Evolutionary conservation across 2,888 invertebrate species (phyloP).

Genomic region (Therioaphis trifolii): DNA sequence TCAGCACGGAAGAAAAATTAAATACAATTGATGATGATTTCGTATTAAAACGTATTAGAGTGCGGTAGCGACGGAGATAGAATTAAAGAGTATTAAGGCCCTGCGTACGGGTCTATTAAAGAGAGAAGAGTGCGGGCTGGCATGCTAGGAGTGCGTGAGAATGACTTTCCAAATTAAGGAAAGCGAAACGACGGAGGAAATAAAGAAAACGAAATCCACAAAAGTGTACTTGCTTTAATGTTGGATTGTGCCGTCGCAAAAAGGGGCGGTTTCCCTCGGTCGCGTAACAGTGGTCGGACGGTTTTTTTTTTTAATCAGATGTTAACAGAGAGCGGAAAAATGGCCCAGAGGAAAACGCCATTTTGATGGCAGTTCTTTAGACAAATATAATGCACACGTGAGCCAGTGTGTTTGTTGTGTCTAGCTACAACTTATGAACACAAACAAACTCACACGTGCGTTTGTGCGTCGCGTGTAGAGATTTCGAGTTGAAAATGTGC

Average conservation of each 20-base stretch:
- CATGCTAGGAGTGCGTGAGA: not conserved
- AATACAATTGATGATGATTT: constrained; percentile 2
- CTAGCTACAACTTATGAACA: too few species aligned
- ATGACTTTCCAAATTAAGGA: constrained; percentile 1
- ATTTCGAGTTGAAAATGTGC: not conserved
- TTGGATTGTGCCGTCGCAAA: not conserved
- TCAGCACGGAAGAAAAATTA: not conserved
- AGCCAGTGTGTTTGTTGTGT: not conserved
- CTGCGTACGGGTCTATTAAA: not conserved
- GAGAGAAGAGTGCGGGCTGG: not conserved
- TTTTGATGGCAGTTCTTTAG: not conserved
- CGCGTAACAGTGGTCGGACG: not conserved
- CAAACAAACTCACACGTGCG: too few species aligned
- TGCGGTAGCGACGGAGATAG: not conserved
- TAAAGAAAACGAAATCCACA: constrained; percentile 4
- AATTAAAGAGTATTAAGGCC: constrained; percentile 7
- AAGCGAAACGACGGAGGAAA: not conserved
- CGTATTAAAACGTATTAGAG: not conserved
- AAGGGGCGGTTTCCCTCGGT: not conserved
- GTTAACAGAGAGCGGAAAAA: not conserved
- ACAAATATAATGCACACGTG: not conserved
- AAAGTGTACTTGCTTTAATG: constrained; percentile 23
- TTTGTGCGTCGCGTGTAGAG: not conserved
- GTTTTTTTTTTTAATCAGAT: constrained; percentile 1
- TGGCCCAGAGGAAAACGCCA: not conserved